These are phyloP conservation scores for Stegana nigrithorax DNA, from an alignment of 2,888 invertebrate genomes.

Conservation along the genomic window DNA sequence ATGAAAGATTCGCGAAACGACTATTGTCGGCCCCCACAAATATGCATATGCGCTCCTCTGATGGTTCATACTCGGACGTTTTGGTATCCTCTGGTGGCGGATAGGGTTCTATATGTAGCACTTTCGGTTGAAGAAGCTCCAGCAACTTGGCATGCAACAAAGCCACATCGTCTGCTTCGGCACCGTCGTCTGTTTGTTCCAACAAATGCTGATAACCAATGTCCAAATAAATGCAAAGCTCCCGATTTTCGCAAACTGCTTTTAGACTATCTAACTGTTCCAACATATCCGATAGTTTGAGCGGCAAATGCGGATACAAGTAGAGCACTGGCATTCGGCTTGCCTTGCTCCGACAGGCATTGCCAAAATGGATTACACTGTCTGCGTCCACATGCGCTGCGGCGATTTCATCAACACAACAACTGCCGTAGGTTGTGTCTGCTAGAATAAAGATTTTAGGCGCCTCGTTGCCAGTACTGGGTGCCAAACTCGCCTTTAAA, in stretches of 20 bases:
- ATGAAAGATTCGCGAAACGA: constrained; percentile 74
- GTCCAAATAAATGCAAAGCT: constrained; percentile 76
- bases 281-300: constrained; percentile 71
- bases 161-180: constrained; percentile 35
- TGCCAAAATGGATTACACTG: constrained; percentile 91
- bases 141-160: constrained; percentile 36
- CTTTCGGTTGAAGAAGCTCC: constrained; percentile 38
- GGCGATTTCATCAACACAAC: constrained; percentile 76
- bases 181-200: constrained; percentile 59
- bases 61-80: constrained; percentile 32
- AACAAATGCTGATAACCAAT: constrained; percentile 75
- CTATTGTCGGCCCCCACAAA: constrained; percentile 77
- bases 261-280: constrained; percentile 57
- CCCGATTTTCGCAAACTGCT: constrained; percentile 62
- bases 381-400: constrained; percentile 89
- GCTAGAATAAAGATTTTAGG: constrained; percentile 84
- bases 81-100: constrained; percentile 47
- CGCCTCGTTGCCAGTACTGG: constrained; percentile 64
- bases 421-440: constrained; percentile 92
- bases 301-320: constrained; percentile 74
- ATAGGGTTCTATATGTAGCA: constrained; percentile 49
- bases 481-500: too few relatives aligned
- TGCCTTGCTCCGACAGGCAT: constrained; percentile 84
- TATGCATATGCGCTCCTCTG: constrained; percentile 73
- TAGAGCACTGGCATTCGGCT: constrained; percentile 81